Base-by-base conservation (phyloP, 2,888 invertebrate species). In the Acrobasis suavella region DNA sequence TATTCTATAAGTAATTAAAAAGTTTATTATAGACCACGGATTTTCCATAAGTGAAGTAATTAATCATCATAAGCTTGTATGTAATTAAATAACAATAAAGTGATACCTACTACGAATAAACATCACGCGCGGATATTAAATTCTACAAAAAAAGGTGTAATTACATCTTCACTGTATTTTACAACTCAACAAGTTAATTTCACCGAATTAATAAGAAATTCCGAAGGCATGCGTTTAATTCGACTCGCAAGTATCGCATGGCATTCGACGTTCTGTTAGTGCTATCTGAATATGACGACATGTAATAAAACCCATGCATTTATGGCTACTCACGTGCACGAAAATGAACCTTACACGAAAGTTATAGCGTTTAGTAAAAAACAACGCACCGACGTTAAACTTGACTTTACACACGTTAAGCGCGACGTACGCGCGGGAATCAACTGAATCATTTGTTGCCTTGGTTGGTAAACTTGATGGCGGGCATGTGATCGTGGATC, bases 401-500 rank as follows among this genome's bases (percentile, higher is more conserved):
- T 69, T 9, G 37, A 14, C 14, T 16, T 46, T 6, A 50, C 62
- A 78, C 77, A 89, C 89, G 90, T 86, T 73, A 60, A 46, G 75
- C 90, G 86, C 91, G 85, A 68, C 69, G 70, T 67, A 76, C 88
- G 89, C 90, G 88, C 89, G 75, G 73, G 72, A 75, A 78, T 74
- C 71, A 78, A 91, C 89, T 89, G 85, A 80, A 72, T 62, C 65
- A 64, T 67, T 72, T 75, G 71, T 77, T 75, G 79, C 73, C 70
- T 87, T 82, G 89, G 56, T 56, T 56, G 56, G 56, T 56, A 56
- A 56, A 56, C 56, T 89, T 90, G 90, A 89, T 85, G 81, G 80
- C 75, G 79, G 78, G 72, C 90, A 90, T 89, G 91, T 91, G 91
- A 90, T 83, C 79, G 77, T 73, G 79, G 89, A 89, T 82, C 78